Evolutionary conservation across 1,140 invertebrate genomes (phyloP), one percentile per base, ranked within the genome.

Genomic region (Ylistrum balloti): DNA sequence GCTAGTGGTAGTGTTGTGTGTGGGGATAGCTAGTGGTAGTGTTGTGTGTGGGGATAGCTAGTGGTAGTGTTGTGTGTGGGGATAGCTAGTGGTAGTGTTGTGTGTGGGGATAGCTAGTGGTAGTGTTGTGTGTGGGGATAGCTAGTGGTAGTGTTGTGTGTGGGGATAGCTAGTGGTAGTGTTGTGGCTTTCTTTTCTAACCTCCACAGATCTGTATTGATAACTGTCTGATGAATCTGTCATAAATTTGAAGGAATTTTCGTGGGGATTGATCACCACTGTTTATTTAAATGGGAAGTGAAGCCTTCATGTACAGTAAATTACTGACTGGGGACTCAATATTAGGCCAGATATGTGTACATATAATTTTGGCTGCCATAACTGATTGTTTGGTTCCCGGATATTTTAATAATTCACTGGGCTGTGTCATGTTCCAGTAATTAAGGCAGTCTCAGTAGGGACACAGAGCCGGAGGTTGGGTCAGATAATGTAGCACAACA

Each of bases 191-290:
- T 74, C 56, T n/a, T n/a, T 28, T 74, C n/a, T 74, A n/a, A 74
- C 56, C 56, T 74, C 56, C 22, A 74, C 56, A 74, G 28, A 74
- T 74, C 56, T 74, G 56, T n/a, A 74, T 74, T 74, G 56, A 74
- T 28, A n/a, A n/a, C 22, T 28, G 56, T 74, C 56, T 74, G 56
- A 74, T 74, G n/a, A 74, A n/a, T 74, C 56, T 74, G 56, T 74
- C 56, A 74, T 74, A 74, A 28, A 74, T 74, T 74, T 9, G n/a
- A 74, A n/a, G 22, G n/a, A 74, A 74, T 28, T 28, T 74, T n/a
- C 7, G 56, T 74, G 56, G n/a, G 56, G 56, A 74, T 74, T 74
- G 56, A 74, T 74, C 22, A 74, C n/a, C 56, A 28, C 9, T 74
- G 22, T 56, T 56, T 22, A 56, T 56, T 56, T 15, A n/a, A 74